Percentiles rank a stretch among this genome's conserved stretches.
These are phyloP conservation scores for Micronycteris hirsuta DNA, from an alignment of 2,113 vertebrate genomes.

Conservation along the genomic window DNA sequence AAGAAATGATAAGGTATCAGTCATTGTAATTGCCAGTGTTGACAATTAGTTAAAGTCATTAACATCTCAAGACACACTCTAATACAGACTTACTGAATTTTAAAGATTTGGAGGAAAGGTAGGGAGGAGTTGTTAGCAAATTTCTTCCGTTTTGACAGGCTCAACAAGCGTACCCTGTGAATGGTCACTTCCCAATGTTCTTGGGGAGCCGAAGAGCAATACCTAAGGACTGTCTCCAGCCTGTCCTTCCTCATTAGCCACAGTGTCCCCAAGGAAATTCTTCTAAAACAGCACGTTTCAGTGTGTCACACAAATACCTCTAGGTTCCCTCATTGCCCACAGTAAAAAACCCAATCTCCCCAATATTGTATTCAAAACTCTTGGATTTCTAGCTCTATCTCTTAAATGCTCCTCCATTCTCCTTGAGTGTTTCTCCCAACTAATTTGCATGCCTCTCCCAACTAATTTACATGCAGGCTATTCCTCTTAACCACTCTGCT, in stretches of 20 bases:
- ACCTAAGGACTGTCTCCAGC: background rate
- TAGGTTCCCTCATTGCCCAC: background rate
- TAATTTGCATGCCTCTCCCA: background rate
- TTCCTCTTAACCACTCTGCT: background rate
- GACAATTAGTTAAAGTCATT: conserved; percentile 88
- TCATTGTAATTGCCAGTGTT: conserved; percentile 85
- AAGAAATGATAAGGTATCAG: conserved; percentile 89
- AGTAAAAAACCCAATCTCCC: background rate
- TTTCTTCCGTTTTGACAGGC: conserved; percentile 44
- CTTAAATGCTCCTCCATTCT: background rate
- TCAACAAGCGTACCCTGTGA: conserved; percentile 45
- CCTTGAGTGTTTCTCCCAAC: background rate
- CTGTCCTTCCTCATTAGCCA: background rate
- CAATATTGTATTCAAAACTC: background rate
- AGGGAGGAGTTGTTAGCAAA: conserved; percentile 39
- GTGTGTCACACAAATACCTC: background rate
- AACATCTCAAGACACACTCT: conserved; percentile 83
- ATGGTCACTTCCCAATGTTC: conserved; percentile 43
- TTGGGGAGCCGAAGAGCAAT: background rate
- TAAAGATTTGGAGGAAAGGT: conserved; percentile 59
- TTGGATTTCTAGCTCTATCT: background rate
- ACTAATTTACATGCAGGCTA: background rate
- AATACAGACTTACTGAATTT: conserved; percentile 74
- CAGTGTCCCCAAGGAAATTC: background rate
- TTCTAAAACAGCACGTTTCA: background rate